Evolutionary conservation across 2,888 invertebrate species (phyloP).

Genomic region (Gari tellinella): DNA sequence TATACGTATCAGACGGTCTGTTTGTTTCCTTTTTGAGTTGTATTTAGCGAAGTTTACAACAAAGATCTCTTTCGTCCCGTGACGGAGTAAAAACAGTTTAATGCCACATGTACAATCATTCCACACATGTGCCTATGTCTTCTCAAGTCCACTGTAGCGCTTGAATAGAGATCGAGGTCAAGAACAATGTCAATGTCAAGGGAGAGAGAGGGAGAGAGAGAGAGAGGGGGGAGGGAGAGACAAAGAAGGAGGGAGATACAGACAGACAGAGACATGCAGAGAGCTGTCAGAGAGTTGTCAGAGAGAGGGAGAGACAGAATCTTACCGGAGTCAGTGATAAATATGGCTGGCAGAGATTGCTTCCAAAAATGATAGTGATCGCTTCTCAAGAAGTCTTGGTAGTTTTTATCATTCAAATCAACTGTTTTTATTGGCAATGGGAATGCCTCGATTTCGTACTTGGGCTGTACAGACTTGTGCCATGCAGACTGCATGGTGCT

Average conservation of each 20-base stretch:
- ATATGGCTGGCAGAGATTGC: slow-evolving; percentile 29
- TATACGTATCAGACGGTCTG: too few species aligned
- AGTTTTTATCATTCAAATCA: neutral
- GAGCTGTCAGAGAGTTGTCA: neutral
- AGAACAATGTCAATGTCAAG: too few species aligned
- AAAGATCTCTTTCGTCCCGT: too few species aligned
- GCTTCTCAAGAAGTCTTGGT: slow-evolving; percentile 27
- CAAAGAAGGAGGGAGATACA: neutral
- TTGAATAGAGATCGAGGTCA: too few species aligned
- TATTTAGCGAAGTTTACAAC: too few species aligned
- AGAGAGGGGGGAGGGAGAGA: neutral
- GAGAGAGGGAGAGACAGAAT: too few species aligned
- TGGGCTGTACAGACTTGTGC: neutral
- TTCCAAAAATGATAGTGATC: slow-evolving; percentile 34
- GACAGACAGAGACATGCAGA: neutral
- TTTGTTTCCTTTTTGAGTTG: too few species aligned
- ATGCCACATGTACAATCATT: too few species aligned
- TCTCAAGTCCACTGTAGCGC: too few species aligned
- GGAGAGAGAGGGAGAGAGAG: slow-evolving; percentile 3
- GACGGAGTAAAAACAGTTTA: too few species aligned
- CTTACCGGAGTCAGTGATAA: slow-evolving; percentile 36
- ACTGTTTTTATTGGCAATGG: neutral
- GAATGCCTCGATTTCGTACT: slow-evolving; percentile 16
- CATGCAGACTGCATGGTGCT: slow-evolving; percentile 7
- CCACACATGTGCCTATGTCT: too few species aligned